Percentiles rank a stretch among this genome's conserved stretches.
These are phyloP conservation scores for Drosophila teissieri DNA, from an alignment of 1,140 invertebrate genomes.

Conservation along the genomic window DNA sequence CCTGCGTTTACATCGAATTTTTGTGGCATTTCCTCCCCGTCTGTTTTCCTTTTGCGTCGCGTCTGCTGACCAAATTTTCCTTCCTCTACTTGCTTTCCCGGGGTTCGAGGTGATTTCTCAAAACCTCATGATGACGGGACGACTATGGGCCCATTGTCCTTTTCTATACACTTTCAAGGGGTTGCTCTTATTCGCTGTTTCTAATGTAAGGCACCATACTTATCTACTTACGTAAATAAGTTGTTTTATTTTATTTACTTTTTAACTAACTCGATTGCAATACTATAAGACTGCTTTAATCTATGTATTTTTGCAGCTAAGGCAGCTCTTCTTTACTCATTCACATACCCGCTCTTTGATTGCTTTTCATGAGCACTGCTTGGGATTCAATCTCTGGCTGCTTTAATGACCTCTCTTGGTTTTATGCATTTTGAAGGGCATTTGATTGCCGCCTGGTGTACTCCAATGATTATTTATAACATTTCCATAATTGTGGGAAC, in stretches of 20 bases:
- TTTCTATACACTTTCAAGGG: conserved; percentile 3
- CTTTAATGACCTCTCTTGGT: neutral
- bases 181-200: neutral
- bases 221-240: too few relatives aligned
- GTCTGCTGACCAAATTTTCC: conserved; percentile 25
- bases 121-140: conserved; percentile 5
- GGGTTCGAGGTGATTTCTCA: neutral
- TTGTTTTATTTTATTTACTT: too few relatives aligned
- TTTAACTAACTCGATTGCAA: too few relatives aligned
- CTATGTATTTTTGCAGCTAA: neutral
- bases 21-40: neutral
- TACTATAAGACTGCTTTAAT: too few relatives aligned
- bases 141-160: conserved; percentile 16
- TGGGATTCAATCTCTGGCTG: neutral
- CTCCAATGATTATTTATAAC: conserved; percentile 28
- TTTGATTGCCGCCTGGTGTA: neutral
- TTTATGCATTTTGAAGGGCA: conserved; percentile 14
- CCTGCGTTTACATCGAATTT: conserved; percentile 1
- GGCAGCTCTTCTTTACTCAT: neutral
- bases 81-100: neutral
- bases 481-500: conserved; percentile 53
- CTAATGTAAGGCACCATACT: too few relatives aligned
- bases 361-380: neutral
- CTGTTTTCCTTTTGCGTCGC: conserved; percentile 32
- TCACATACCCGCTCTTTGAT: neutral